Evolutionary conservation across 2,113 vertebrate genomes (phyloP).

Genomic region (Oncorhynchus kisutch): DNA sequence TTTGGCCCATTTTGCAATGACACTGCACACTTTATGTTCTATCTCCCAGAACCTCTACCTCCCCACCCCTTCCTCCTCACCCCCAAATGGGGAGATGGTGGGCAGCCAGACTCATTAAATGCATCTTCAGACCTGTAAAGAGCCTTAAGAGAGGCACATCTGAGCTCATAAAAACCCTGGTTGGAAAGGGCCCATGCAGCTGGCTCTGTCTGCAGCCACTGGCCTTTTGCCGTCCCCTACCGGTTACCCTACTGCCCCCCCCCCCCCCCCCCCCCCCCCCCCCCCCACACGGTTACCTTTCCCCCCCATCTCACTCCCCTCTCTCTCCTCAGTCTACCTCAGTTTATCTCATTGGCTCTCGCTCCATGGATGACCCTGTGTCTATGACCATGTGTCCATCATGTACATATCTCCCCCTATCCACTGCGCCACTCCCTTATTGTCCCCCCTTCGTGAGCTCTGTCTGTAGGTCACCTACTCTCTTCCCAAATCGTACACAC

Average conservation of each 20-base stretch:
- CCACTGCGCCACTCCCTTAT: too few relatives aligned
- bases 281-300: too few relatives aligned
- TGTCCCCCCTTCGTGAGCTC: too few relatives aligned
- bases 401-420: too few relatives aligned
- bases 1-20: not conserved
- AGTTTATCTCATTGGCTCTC: not conserved
- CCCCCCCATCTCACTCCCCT: not conserved
- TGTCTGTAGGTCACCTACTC: too few relatives aligned
- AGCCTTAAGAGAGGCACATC: conserved; percentile 42
- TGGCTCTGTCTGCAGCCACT: conserved; percentile 23
- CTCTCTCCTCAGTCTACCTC: not conserved
- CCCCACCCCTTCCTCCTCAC: too few relatives aligned
- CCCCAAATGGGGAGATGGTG: not conserved
- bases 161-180: conserved; percentile 46
- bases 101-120: conserved; percentile 45
- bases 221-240: not conserved
- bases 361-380: not conserved
- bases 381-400: too few relatives aligned
- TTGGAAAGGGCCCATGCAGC: conserved; percentile 22
- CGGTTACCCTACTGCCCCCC: not conserved
- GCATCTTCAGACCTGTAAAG: conserved; percentile 46
- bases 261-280: too few relatives aligned
- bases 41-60: not conserved
- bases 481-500: too few relatives aligned
- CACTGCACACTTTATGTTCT: not conserved